Base-by-base conservation (phyloP, 2,888 invertebrate genomes). In the Mesoligia furuncula region DNA sequence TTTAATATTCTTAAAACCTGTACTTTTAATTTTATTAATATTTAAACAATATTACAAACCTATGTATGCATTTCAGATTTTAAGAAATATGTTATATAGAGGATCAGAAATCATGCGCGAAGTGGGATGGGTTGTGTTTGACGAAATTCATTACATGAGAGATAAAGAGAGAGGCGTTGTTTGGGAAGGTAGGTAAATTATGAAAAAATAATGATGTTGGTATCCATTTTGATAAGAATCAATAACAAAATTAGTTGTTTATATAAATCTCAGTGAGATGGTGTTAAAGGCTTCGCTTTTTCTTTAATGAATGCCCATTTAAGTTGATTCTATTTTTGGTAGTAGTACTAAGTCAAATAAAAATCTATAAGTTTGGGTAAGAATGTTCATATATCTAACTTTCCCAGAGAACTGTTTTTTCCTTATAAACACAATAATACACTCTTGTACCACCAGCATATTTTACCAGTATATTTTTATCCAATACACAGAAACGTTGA, bases 101-200 rank as follows among this genome's bases (percentile, higher is more conserved):
- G 99, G 99, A 70, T 99, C 99, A 61, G 99, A 99, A 97, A 98
- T 99, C 39, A 99, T 99, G 98, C 97, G 99, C 80, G 99, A 99
- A 97, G 99, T 99, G 0, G 99, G 99, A 71, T 99, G 99, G 99
- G 99, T 99, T 2, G 97, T 99, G 74, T 99, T 99, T 96, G 99
- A 99, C 93, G 99, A 99, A 96, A 99, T 99, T 90, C 99, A 99
- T 96, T 99, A 99, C 93, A 99, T 99, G 99, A 98, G 99, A 90
- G 99, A 99, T 93, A 99, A 99, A 95, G 99, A 99, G 94, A 97
- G 99, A 92, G 99, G 99, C 72, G 99, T 99, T 15, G 99, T 99
- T 1, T 99, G 99, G 99, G 99, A 99, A 97, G 97, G 97, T 97
- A 92, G 86, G 87, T 65, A 62, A 69, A 71, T 48, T 65, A 48